Conservation (phyloP, 2,888 invertebrate species). For the Ormyrus rosae region DNA sequence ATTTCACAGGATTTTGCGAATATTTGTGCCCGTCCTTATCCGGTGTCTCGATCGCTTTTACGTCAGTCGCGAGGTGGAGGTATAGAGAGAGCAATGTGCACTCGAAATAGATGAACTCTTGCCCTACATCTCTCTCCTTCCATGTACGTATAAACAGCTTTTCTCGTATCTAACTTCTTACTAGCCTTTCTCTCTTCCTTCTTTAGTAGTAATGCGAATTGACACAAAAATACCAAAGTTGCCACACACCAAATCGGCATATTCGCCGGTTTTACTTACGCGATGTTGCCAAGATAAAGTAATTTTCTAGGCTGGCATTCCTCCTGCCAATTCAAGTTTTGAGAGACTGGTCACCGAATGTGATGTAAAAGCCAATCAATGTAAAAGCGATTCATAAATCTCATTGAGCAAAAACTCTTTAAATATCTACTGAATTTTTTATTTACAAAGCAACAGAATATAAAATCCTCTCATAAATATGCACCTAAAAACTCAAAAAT, state of each 20-base stretch:
- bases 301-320: background rate
- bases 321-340: conserved; percentile 4
- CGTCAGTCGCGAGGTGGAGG: conserved; percentile 65
- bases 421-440: too few relatives aligned
- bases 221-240: conserved; percentile 41
- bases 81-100: conserved; percentile 43
- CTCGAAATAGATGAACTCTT: conserved; percentile 74
- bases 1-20: conserved; percentile 59
- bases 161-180: background rate
- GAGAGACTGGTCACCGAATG: conserved; percentile 5
- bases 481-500: too few relatives aligned
- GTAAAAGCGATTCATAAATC: too few relatives aligned
- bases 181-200: background rate
- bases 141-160: too few relatives aligned
- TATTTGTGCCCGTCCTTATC: conserved; percentile 63
- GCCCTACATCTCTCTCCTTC: conserved; percentile 68
- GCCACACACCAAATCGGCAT: background rate
- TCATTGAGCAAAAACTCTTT: too few relatives aligned
- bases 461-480: too few relatives aligned
- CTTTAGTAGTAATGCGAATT: conserved; percentile 46
- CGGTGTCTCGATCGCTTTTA: conserved; percentile 68
- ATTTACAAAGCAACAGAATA: too few relatives aligned
- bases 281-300: background rate
- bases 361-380: too few relatives aligned
- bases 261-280: background rate